Evolutionary conservation across 2,888 invertebrate genomes (phyloP), one percentile per base, ranked within the genome.

Genomic region (Augochlorella aurata): DNA sequence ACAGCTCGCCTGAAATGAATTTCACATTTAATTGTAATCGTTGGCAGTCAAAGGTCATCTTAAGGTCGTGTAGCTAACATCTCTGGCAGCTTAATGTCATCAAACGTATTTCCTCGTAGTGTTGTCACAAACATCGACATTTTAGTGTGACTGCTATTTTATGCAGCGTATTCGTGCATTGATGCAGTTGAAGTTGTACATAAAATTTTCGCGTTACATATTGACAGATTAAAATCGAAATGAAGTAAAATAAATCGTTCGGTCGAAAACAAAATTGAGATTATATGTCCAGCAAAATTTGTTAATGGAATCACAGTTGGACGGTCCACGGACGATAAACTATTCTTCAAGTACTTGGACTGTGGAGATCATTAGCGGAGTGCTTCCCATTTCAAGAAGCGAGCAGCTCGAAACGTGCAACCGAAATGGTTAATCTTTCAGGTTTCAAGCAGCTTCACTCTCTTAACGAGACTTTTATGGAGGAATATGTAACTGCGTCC

Each of bases 401-500:
- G 54, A 74, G 29, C 69, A 47, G 63, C 72, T 69, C 76, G 67
- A 75, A 83, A 78, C 61, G 66, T 70, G 49, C 72, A 38, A 52
- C 50, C 70, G 44, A 61, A 66, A 81, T 74, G 73, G 80, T 81
- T 84, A 80, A 81, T 83, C 69, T 74, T 74, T 50, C 71, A 18
- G 68, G 74, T 66, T 70, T 45, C 67, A 2, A 54, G 29, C 50
- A 29, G 29, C 45, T 72, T 74, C 24, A n/a, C 61, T 18, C 75
- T 47, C 69, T 81, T 83, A 83, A 83, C 71, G 78, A 78, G 78
- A 73, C 74, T 80, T 83, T 80, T 80, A 78, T 72, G 75, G 54
- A 18, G 67, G 80, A 81, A 75, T 80, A 65, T 75, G 73, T 44
- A 78, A 83, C 71, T 52, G 70, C 61, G 58, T 77, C 61, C 71